A percentile compares a stretch with the other conserved stretches of the same genome.
These are phyloP conservation scores for Ptychochromis oligacanthus DNA, from an alignment of 2,113 vertebrate genomes.

Conservation along the genomic window DNA sequence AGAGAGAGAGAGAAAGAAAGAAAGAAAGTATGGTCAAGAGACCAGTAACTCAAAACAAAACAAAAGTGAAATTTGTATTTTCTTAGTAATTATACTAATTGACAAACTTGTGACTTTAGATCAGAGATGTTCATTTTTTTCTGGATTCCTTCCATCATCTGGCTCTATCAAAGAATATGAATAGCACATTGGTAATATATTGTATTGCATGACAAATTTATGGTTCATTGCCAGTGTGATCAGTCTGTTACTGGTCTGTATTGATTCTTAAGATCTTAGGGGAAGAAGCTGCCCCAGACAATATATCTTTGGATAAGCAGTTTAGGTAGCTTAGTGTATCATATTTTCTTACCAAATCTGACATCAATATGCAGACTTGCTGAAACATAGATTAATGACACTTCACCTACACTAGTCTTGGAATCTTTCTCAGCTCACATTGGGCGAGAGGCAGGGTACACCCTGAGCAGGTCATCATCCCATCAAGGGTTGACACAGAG, in stretches of 20 bases:
- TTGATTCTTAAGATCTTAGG: slow-evolving; percentile 10
- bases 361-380: not conserved
- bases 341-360: not conserved
- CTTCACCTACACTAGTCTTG: no score
- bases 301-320: not conserved
- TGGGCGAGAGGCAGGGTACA: no score
- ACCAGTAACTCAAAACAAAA: slow-evolving; percentile 6
- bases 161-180: not conserved
- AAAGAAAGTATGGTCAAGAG: not conserved
- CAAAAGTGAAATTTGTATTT: slow-evolving; percentile 25
- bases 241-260: slow-evolving; percentile 5
- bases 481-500: no score
- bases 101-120: not conserved
- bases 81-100: slow-evolving; percentile 15
- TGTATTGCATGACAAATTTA: slow-evolving; percentile 6
- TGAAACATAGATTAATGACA: not conserved
- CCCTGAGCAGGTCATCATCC: no score
- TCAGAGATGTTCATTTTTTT: slow-evolving; percentile 3
- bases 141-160: not conserved
- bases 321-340: not conserved
- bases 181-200: not conserved
- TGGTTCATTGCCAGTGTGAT: slow-evolving; percentile 12
- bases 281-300: not conserved
- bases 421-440: no score
- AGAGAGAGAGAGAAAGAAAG: not conserved